Conservation (phyloP, 2,113 vertebrate species). For the Oenanthe oenanthe region DNA sequence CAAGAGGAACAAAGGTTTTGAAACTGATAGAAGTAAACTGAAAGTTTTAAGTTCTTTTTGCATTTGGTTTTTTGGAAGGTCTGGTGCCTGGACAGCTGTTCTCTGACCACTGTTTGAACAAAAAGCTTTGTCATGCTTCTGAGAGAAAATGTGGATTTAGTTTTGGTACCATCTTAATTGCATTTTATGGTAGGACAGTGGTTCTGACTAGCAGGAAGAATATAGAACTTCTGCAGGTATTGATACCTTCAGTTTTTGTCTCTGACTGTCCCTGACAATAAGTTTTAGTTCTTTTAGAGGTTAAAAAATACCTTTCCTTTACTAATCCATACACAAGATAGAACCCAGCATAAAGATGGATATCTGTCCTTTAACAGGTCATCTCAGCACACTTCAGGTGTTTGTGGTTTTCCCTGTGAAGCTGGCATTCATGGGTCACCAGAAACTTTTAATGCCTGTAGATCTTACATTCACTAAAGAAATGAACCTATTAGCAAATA, state of each 20-base stretch:
- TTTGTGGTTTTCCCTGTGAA: background rate
- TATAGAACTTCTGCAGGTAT: background rate
- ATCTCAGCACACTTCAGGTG: background rate
- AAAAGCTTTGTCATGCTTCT: background rate
- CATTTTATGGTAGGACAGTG: background rate
- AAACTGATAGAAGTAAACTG: background rate
- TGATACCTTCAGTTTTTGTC: background rate
- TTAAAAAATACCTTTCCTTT: background rate
- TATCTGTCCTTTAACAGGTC: background rate
- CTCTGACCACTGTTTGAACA: background rate
- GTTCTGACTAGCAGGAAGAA: background rate
- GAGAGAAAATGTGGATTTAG: background rate
- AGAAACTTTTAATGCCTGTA: background rate
- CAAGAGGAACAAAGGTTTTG: background rate
- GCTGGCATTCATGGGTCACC: background rate
- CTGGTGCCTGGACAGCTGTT: background rate
- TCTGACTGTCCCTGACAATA: background rate
- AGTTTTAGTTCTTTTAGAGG: background rate
- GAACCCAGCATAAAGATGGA: background rate
- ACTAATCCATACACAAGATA: background rate
- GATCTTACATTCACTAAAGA: background rate
- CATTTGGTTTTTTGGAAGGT: background rate
- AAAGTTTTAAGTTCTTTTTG: background rate
- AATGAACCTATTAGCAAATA: background rate
- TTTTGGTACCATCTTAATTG: background rate